Evolutionary conservation across 1,140 invertebrate genomes (phyloP), one percentile per base, ranked within the genome.

Genomic region (Cherax quadricarinatus): DNA sequence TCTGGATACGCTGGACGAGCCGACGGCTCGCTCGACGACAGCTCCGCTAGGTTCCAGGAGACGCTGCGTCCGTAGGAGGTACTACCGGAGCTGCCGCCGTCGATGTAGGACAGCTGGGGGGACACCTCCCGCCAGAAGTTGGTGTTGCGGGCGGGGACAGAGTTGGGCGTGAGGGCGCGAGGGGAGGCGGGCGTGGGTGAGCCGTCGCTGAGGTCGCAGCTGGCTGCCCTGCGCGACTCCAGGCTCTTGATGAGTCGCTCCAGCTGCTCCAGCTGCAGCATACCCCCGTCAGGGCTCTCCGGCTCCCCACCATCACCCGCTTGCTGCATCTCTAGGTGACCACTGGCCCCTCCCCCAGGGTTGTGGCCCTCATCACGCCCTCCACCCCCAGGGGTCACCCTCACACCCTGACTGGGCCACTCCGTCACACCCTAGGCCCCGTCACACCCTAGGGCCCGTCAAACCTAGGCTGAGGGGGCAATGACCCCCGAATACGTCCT

Each of bases 111-210:
- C 41, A 94, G 94, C 88, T 94, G 94, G 48, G 94, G 94, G 4
- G 94, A 94, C 18, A 95, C 94, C 80, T 94, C 94, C 12, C 93
- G 90, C 94, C 94, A 95, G 89, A 94, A 95, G 89, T 95, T 92
- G 80, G 75, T 30, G 41, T 73, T 75, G 66, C 86, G 91, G 70
- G 79, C 49, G 7, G 79, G 86, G 24, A 73, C 70, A 21, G 91
- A 92, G 51, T 41, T 60, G 49, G 91, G 91, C 62, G 91, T 92
- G 81, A 88, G 91, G 80, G 86, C 86, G 49, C 84, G 91, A 24
- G 91, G 91, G 66, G 91, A 75, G 1, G 80, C 82, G 66, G 86
- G 86, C 49, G 91, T 92, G 66, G 80, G 51, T 24, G 80, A 62
- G 79, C 86, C 91, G 41, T 92, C 91, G 66, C 85, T 88, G 10